phyloP scores from a whole-genome alignment of 2,113 vertebrate species.

The Morone saxatilis region DNA sequence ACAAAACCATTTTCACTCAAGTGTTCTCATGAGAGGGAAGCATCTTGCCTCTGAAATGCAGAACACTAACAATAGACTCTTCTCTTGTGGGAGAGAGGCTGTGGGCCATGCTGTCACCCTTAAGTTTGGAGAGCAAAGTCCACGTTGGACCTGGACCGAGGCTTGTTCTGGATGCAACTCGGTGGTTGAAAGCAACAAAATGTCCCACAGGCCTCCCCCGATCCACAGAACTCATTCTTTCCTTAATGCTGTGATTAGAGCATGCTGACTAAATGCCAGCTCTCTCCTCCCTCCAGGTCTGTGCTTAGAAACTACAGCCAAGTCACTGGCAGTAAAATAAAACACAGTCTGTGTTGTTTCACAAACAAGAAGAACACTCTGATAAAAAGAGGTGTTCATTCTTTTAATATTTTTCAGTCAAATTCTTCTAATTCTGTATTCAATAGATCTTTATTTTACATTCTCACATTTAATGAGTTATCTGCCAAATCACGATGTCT shows the following conservation, averaged over 20 bases:
- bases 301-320: conserved; percentile 44
- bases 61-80: conserved; percentile 45
- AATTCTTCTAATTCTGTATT: not conserved
- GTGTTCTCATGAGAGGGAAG: conserved; percentile 20
- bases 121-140: conserved; percentile 44
- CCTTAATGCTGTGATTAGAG: conserved; percentile 66
- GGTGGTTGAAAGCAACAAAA: conserved; percentile 58
- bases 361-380: conserved; percentile 17
- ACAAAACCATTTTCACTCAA: conserved; percentile 5
- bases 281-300: conserved; percentile 56
- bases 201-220: conserved; percentile 48
- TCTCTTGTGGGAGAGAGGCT: conserved; percentile 49
- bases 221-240: conserved; percentile 60
- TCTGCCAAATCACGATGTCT: not conserved
- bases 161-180: conserved; percentile 39
- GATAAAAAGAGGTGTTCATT: not conserved
- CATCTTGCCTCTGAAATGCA: conserved; percentile 29
- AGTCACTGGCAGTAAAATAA: conserved; percentile 54
- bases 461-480: no score
- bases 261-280: conserved; percentile 58
- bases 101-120: conserved; percentile 26
- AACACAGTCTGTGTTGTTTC: conserved; percentile 45
- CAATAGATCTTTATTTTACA: not conserved
- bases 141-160: conserved; percentile 40
- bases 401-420: not conserved